These are phyloP conservation scores for Probosciger aterrimus DNA, from an alignment of 2,113 vertebrate genomes.

Conservation along the genomic window DNA sequence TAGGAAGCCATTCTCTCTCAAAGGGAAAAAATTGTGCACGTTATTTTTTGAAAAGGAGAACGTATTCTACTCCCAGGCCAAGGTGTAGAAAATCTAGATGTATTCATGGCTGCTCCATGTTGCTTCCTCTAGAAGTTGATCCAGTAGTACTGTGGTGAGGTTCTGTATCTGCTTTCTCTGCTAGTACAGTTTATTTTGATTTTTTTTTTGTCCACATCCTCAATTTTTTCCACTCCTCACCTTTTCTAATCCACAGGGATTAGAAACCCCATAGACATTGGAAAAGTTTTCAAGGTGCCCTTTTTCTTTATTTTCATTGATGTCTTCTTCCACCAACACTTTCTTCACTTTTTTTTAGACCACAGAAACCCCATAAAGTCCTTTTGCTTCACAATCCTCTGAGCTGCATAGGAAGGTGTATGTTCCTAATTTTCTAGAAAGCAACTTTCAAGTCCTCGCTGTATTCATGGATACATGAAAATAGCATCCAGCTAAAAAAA, in stretches of 20 bases:
- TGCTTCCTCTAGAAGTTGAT: neutral
- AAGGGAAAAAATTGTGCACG: rapidly evolving
- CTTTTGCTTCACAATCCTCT: neutral
- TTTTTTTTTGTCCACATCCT: neutral
- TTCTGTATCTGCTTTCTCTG: neutral
- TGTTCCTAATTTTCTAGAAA: neutral
- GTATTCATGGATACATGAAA: neutral
- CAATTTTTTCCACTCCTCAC: neutral
- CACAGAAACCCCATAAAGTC: neutral
- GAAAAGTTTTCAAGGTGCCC: neutral
- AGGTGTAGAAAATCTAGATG: neutral
- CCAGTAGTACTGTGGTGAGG: neutral
- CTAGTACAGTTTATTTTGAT: neutral
- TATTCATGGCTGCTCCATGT: neutral
- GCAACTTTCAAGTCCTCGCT: neutral
- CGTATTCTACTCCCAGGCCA: neutral
- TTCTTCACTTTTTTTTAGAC: neutral
- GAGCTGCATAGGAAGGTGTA: neutral
- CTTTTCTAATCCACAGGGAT: neutral
- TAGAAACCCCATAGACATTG: neutral
- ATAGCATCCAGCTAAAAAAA: neutral
- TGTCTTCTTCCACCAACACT: neutral
- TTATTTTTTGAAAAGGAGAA: neutral
- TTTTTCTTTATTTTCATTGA: neutral
- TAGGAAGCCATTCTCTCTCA: neutral